These are phyloP conservation scores for Aegithalos caudatus DNA, from an alignment of 2,113 vertebrate genomes.

Conservation along the genomic window DNA sequence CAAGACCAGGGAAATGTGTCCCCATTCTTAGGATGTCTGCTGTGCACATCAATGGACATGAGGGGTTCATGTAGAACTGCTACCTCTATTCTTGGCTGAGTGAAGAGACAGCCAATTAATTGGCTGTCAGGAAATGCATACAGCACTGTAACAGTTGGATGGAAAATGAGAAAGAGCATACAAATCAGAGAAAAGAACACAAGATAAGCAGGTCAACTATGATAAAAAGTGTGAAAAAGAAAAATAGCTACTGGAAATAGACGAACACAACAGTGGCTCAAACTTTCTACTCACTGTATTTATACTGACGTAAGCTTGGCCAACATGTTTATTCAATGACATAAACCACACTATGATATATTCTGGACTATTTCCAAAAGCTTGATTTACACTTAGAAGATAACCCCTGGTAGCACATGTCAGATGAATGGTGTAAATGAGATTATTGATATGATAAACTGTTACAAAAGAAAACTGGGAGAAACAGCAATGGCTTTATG, in stretches of 20 bases:
- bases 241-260: not conserved
- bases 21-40: conserved; percentile 28
- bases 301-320: not conserved
- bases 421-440: not conserved
- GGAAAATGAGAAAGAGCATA: conserved; percentile 41
- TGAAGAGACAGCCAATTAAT: conserved; percentile 64
- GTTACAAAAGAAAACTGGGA: not conserved
- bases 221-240: not conserved
- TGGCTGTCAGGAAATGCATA: conserved; percentile 40
- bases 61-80: conserved; percentile 18
- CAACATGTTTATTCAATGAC: not conserved
- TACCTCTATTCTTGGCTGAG: conserved; percentile 35
- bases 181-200: conserved; percentile 36
- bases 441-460: conserved; percentile 10
- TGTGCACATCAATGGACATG: conserved; percentile 49
- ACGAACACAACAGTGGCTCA: not conserved
- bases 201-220: conserved; percentile 8
- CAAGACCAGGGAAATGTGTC: conserved; percentile 36
- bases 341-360: not conserved
- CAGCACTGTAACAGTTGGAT: conserved; percentile 3
- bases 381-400: not conserved
- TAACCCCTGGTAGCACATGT: not conserved
- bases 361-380: not conserved
- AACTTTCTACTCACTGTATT: not conserved
- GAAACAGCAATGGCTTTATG: not conserved